These are phyloP conservation scores for Paramisgurnus dabryanus DNA, from an alignment of 2,113 vertebrate species.

Conservation along the genomic window DNA sequence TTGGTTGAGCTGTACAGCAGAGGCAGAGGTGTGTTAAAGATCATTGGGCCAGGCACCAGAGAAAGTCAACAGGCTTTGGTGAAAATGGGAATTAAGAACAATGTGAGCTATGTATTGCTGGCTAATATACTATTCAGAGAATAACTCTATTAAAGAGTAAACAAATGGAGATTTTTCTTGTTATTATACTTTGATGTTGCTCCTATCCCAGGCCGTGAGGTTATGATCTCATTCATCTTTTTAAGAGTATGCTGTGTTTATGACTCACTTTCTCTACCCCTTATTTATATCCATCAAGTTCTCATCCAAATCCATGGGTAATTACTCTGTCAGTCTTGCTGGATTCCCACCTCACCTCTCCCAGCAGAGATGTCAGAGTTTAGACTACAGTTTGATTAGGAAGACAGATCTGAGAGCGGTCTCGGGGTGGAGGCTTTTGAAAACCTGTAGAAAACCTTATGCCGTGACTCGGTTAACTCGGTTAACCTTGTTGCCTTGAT, in stretches of 20 bases:
- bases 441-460: neutral
- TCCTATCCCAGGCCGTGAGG: neutral
- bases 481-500: neutral
- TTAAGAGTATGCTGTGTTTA: neutral
- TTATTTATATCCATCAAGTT: slow-evolving; percentile 21
- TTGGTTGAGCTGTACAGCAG: slow-evolving; percentile 42
- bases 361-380: slow-evolving; percentile 4
- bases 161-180: neutral
- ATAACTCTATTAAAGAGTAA: neutral
- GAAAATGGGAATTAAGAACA: slow-evolving; percentile 42
- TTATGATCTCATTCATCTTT: slow-evolving; percentile 9
- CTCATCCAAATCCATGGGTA: slow-evolving; percentile 13
- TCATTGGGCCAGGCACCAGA: slow-evolving; percentile 53
- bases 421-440: neutral
- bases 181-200: neutral
- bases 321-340: slow-evolving; percentile 32
- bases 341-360: neutral
- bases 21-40: slow-evolving; percentile 51
- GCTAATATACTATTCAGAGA: neutral
- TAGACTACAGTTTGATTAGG: slow-evolving; percentile 16
- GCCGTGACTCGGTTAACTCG: neutral
- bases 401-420: neutral
- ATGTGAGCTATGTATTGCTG: slow-evolving; percentile 43
- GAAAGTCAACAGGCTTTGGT: slow-evolving; percentile 47
- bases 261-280: slow-evolving; percentile 26